Percentiles rank a stretch among this genome's conserved stretches.
Evolutionary conservation across 2,113 vertebrate species (phyloP).

Genomic region (Mesembrinibis cayennensis): DNA sequence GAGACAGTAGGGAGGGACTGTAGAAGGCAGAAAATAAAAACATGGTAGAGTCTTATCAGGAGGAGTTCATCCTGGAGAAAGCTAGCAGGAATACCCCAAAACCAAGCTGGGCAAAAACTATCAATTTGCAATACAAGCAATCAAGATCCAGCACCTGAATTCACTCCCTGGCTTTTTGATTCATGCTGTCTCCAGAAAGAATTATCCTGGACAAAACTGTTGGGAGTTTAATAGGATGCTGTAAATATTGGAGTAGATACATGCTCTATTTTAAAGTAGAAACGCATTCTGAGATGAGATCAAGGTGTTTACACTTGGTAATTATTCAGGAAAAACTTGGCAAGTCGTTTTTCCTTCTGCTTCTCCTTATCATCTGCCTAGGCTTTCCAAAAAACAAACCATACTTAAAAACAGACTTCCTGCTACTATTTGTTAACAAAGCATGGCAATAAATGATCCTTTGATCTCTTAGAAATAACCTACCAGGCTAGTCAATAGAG

Average conservation of each 20-base stretch:
- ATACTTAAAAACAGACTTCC: neutral
- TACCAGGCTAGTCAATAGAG: neutral
- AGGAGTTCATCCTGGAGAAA: neutral
- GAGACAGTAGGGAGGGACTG: neutral
- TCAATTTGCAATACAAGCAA: neutral
- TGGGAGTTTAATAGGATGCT: neutral
- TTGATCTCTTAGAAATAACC: neutral
- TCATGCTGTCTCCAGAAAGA: neutral
- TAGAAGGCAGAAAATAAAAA: neutral
- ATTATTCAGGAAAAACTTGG: neutral
- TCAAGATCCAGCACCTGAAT: neutral
- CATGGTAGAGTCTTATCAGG: neutral
- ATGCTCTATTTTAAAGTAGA: neutral
- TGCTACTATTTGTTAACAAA: neutral
- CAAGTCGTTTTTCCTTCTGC: neutral
- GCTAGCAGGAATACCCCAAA: neutral
- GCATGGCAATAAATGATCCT: neutral
- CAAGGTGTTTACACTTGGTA: neutral
- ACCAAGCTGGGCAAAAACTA: neutral
- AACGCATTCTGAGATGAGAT: neutral
- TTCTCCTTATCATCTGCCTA: neutral
- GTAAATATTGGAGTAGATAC: neutral
- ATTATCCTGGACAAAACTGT: neutral
- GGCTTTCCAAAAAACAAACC: neutral
- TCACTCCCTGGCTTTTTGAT: neutral